Evolutionary conservation across 1,140 invertebrate genomes (phyloP), one percentile per base, ranked within the genome.

Genomic region (Lutraria rhynchaena): DNA sequence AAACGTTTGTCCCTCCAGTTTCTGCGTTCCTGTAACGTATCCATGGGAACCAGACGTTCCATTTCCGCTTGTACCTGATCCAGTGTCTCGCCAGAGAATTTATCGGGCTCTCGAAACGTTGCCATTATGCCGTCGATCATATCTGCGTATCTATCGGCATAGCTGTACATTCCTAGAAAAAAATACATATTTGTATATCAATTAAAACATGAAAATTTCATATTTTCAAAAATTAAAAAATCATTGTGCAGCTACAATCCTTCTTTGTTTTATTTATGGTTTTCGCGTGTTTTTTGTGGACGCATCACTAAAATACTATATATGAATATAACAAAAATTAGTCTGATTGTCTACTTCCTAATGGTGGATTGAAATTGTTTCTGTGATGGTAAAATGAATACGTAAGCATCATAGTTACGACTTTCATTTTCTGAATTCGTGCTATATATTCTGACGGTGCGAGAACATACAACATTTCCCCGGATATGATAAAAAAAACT

Each of bases 1-100:
- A 99, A 93, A 80, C 96, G 96, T 31, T 94, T 93, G 89, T 99
- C 97, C 46, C 98, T 93, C 96, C 97, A 98, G 1, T 93, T 94
- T 53, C 97, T 93, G 80, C 96, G 92, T 74, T 96, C 95, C 53
- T 93, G 93, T 24, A 98, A 92, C 87, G 95, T 94, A 33, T 96
- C 94, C 19, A 98, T 84, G 0, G 97, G 96, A 27, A 96, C 77
- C 31, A 63, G 63, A 1, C 61, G 60, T 5, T 80, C 82, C 29
- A 91, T 70, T 35, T 86, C 85, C 11, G 41, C 31, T 17, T 89
- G 86, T 13, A 90, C 87, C 19, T 76, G 73, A 1, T 88, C 85
- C 29, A 89, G 29, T 7, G 71, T 82, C 27, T 70, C 70, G 2
- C 89, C 89, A 3, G 73, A 83, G 70, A 89, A 85, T 27, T 67